Conservation (phyloP, 2,888 invertebrate genomes). For the Lutraria lutraria region DNA sequence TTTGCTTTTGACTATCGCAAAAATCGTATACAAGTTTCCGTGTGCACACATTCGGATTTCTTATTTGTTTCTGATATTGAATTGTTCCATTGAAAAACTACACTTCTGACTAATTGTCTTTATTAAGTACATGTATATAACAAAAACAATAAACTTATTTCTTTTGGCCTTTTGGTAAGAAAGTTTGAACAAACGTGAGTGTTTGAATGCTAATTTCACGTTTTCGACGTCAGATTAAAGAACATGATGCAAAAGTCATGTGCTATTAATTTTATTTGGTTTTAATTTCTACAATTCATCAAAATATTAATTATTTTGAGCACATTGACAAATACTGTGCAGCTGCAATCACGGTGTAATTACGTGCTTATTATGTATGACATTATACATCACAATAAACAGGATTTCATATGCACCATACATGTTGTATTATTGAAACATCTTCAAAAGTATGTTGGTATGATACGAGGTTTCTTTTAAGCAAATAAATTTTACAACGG, state of each 20-base stretch:
- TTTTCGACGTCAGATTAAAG: neutral
- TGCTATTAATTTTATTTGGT: slow-evolving; percentile 1
- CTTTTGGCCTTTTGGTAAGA: no score
- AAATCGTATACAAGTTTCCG: no score
- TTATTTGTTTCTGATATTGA: no score
- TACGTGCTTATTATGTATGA: neutral
- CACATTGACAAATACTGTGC: slow-evolving; percentile 5
- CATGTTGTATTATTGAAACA: neutral
- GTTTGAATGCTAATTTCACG: no score
- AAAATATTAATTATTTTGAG: slow-evolving; percentile 8
- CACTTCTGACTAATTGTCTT: no score
- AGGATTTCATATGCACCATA: neutral
- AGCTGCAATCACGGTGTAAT: neutral
- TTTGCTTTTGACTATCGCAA: no score
- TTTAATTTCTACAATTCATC: neutral
- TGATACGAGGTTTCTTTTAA: neutral
- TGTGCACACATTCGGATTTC: no score
- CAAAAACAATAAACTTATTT: no score
- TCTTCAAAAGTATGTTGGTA: neutral
- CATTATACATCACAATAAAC: neutral
- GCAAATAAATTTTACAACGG: no score
- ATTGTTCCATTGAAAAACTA: no score
- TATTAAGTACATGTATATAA: no score
- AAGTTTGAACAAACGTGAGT: no score
- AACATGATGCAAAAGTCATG: neutral